Conservation (phyloP, 2,113 vertebrate genomes). For the Suncus etruscus region DNA sequence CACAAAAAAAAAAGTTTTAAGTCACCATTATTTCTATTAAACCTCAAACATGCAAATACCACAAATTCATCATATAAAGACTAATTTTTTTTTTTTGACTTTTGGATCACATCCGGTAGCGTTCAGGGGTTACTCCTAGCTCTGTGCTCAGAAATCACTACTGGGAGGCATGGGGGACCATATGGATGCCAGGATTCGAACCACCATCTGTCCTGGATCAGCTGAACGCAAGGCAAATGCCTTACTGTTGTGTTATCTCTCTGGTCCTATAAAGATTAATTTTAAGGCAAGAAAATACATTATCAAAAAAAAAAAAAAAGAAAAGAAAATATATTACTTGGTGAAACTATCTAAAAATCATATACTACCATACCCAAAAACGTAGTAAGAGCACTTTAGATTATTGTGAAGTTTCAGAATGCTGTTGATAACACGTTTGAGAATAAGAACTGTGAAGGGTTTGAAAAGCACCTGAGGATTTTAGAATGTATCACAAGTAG, state of each 20-base stretch:
- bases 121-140: too few relatives aligned
- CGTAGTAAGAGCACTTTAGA: conserved; percentile 29
- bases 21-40: not conserved
- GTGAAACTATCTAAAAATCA: not conserved
- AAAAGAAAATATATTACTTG: not conserved
- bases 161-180: too few relatives aligned
- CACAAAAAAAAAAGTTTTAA: too few relatives aligned
- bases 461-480: not conserved
- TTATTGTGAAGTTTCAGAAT: not conserved
- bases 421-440: not conserved
- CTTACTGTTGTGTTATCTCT: too few relatives aligned
- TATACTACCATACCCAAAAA: not conserved
- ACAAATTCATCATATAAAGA: conserved; percentile 13
- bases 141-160: too few relatives aligned
- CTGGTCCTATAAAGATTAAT: not conserved
- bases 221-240: too few relatives aligned
- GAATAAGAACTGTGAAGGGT: not conserved
- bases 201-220: too few relatives aligned
- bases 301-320: too few relatives aligned
- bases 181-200: too few relatives aligned
- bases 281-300: conserved; percentile 6
- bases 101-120: too few relatives aligned
- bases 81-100: too few relatives aligned
- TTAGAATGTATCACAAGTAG: not conserved
- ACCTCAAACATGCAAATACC: conserved; percentile 32